These are phyloP conservation scores for Sarcophaga carnaria DNA, from an alignment of 2,888 invertebrate genomes.

Conservation along the genomic window DNA sequence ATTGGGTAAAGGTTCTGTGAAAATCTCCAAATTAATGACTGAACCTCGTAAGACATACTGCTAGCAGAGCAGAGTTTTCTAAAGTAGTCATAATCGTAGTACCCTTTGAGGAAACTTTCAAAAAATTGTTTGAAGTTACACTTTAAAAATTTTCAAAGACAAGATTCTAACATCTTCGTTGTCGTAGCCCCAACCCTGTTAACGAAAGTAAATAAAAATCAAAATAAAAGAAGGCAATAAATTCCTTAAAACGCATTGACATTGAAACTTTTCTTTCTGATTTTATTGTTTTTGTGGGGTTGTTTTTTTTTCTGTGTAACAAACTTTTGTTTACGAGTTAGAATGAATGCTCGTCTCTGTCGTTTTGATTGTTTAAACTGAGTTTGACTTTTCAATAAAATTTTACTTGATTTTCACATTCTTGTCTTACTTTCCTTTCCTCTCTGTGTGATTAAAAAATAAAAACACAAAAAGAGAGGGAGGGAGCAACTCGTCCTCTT, in stretches of 20 bases:
- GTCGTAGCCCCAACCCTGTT: not conserved
- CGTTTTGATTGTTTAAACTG: constrained; percentile 29
- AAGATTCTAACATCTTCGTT: no score
- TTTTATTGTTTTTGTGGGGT: not conserved
- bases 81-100: no score
- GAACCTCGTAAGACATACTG: no score
- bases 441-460: no score
- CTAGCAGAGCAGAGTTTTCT: no score
- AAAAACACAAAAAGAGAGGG: no score
- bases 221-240: not conserved
- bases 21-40: no score
- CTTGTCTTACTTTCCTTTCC: constrained; percentile 15
- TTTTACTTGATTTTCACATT: constrained; percentile 51
- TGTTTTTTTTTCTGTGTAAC: not conserved
- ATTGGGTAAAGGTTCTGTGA: no score
- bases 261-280: not conserved
- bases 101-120: no score
- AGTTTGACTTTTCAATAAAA: constrained; percentile 63
- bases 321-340: not conserved
- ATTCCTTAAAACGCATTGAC: constrained; percentile 18
- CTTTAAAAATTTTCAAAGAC: not conserved
- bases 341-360: not conserved
- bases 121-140: not conserved
- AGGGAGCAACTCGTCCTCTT: not conserved
- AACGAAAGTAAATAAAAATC: not conserved